Conservation (phyloP, 2,113 vertebrate species). For the Rhinoptilus africanus region DNA sequence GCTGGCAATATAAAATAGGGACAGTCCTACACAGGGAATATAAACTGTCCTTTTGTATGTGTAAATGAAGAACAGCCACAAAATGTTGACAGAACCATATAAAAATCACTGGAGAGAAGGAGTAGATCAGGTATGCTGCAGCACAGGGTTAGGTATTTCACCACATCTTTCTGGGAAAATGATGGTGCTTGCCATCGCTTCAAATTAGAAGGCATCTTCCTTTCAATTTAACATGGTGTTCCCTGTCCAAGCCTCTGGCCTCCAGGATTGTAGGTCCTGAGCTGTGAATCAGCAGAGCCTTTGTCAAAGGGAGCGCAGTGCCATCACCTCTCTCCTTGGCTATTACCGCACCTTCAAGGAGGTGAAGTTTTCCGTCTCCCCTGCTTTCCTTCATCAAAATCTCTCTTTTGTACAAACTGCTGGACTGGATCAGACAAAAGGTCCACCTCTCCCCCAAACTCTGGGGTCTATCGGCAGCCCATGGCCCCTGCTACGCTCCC, state of each 20-base stretch:
- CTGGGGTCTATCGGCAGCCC: neutral
- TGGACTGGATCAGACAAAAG: neutral
- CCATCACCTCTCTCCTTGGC: neutral
- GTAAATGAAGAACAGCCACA: neutral
- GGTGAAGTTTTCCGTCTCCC: neutral
- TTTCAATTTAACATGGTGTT: neutral
- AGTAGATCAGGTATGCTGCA: neutral
- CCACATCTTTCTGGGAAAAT: neutral
- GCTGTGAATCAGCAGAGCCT: slow-evolving; percentile 23
- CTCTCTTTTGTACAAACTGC: neutral
- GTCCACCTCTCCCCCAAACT: neutral
- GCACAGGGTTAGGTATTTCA: neutral
- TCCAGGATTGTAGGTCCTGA: slow-evolving; percentile 6
- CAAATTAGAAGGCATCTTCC: slow-evolving; percentile 33
- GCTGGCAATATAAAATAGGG: neutral
- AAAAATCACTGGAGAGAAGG: neutral
- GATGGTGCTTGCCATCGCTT: neutral
- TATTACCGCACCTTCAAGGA: neutral
- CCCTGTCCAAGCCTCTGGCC: neutral
- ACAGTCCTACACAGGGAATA: neutral
- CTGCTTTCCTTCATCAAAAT: neutral
- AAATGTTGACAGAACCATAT: neutral
- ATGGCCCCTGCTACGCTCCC: neutral
- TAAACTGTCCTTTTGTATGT: neutral
- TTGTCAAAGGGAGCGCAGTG: neutral